Evolutionary conservation across 2,113 vertebrate genomes (phyloP), one percentile per base, ranked within the genome.

Genomic region (Pangasianodon gigas): DNA sequence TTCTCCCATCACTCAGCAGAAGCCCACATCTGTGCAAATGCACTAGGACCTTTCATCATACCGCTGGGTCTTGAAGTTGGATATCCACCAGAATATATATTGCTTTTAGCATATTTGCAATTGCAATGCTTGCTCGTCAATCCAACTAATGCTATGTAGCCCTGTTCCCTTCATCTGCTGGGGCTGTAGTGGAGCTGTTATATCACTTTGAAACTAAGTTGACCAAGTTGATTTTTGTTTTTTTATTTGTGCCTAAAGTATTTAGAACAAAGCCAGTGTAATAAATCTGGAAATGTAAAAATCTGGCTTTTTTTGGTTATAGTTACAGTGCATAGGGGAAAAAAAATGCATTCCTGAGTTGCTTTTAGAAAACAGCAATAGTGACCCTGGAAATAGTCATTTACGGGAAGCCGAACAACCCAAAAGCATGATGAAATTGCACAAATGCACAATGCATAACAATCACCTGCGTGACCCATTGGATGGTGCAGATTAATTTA

Each of bases 1-100:
- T n/a, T 85, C 58, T 51, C 18, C 32, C 3, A 65, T 88, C 75
- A 88, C 71, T 90, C 90, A 87, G 77, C 81, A 91, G 85, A 69
- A 65, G 16, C 24, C 54, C 86, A 93, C 93, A 94, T 94, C 94
- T 93, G 93, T 93, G 51, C 32, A 93, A 92, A 93, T 92, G 81
- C 14, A 11, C 88, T 26, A 29, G 19, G 65, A 7, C 26, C 46
- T 62, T 87, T 46, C 48, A 85, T 87, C 48, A 84, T 54, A 90
- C 79, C 69, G 89, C 92, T 90, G 84, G 89, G 79, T 0, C 29
- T 75, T 82, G 86, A 87, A 93, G 80, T 41, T 88, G 4, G 90
- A 84, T 88, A 69, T 54, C 88, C 77, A n/a, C 46, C 80, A 24
- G 56, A n/a, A 86, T 92, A 95, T 90, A 91, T 90, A 67, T 88